Percentiles rank a stretch among this genome's conserved stretches.
These are phyloP conservation scores for Parazoanthus swiftii DNA, from an alignment of 92 coral and sea anemone species.

Conservation along the genomic window DNA sequence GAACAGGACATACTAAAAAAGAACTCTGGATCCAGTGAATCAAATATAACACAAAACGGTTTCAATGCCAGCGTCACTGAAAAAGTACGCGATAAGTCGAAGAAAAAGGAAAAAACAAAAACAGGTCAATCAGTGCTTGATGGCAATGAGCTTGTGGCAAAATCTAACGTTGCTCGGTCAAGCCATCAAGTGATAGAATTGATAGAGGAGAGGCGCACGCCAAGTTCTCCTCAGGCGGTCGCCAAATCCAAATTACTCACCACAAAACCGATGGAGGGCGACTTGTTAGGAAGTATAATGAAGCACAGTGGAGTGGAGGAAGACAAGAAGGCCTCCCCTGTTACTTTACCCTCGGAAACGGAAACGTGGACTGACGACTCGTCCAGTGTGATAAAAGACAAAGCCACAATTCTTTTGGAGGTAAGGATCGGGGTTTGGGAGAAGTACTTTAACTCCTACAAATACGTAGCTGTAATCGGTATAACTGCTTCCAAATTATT, in stretches of 20 bases:
- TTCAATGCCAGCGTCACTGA: background rate
- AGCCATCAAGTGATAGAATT: background rate
- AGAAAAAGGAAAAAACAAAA: background rate
- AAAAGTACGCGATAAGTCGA: background rate
- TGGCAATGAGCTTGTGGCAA: background rate
- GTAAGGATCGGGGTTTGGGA: background rate
- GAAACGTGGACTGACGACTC: background rate
- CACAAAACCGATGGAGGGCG: slow-evolving; percentile 47
- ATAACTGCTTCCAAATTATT: too few species aligned
- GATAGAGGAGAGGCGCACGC: background rate
- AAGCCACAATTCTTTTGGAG: slow-evolving; percentile 16
- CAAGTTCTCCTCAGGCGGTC: too few species aligned
- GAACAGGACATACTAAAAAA: background rate
- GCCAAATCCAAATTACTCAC: background rate
- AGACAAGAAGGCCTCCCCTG: slow-evolving; percentile 24
- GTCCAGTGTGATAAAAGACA: background rate
- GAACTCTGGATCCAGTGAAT: background rate
- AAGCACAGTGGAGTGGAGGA: slow-evolving; percentile 37
- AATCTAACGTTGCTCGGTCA: background rate
- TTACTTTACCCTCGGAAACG: background rate
- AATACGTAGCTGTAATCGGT: too few species aligned
- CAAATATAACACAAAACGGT: background rate
- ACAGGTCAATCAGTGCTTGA: background rate
- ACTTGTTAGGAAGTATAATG: slow-evolving; percentile 56
- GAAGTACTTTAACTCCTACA: background rate